These are phyloP conservation scores for Nothoprocta perdicaria DNA, from an alignment of 2,113 vertebrate species.

Conservation along the genomic window DNA sequence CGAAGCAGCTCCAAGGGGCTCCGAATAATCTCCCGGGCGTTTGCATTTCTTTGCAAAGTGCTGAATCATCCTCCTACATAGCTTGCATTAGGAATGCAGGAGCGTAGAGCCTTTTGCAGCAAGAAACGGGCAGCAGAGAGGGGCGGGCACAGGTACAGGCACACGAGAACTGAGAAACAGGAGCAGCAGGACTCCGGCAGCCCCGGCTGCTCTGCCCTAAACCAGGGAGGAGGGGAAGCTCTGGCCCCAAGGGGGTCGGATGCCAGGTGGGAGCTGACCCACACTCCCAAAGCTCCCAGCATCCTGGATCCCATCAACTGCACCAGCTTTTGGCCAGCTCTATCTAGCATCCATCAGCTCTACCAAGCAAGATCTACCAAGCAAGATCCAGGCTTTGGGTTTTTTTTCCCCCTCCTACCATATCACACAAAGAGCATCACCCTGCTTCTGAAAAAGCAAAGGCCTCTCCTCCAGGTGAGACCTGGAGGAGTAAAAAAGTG, in stretches of 20 bases:
- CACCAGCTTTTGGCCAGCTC: not conserved
- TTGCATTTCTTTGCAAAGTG: not conserved
- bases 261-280: not conserved
- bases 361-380: not conserved
- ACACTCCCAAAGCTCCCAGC: not conserved
- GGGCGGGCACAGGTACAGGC: not conserved
- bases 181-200: fast-evolving
- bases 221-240: no score
- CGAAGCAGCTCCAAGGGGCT: not conserved
- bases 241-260: no score
- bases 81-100: conserved; percentile 30
- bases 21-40: not conserved
- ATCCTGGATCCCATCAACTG: not conserved
- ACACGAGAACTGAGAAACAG: fast-evolving
- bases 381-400: no score
- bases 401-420: not conserved
- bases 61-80: conserved; percentile 37
- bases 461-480: not conserved
- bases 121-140: not conserved
- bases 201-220: not conserved
- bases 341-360: not conserved
- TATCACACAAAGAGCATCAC: fast-evolving
- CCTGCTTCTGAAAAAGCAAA: not conserved
- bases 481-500: not conserved
- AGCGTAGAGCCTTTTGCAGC: not conserved